These are phyloP conservation scores for Tinea trinotella DNA, from an alignment of 2,888 invertebrate species.

Conservation along the genomic window DNA sequence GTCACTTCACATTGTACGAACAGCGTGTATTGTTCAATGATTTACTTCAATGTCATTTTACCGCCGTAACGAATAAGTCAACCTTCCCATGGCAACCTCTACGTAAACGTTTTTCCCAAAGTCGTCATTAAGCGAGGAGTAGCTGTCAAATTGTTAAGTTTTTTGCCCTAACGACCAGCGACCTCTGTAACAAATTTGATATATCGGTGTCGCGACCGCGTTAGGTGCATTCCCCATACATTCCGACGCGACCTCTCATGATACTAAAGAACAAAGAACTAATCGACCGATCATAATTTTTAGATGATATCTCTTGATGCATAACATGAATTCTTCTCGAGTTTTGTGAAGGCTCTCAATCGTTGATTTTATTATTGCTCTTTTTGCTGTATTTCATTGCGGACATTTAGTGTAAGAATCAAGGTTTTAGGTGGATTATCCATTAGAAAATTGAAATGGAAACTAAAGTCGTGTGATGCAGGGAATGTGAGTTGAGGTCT, in stretches of 20 bases:
- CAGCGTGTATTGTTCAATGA: constrained; percentile 7
- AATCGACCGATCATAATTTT: constrained; percentile 22
- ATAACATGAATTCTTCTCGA: not conserved
- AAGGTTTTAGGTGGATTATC: too few species aligned
- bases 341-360: not conserved
- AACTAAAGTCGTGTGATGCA: too few species aligned
- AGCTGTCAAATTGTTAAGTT: constrained; percentile 35
- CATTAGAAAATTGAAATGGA: too few species aligned
- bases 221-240: constrained; percentile 35
- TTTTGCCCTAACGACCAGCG: constrained; percentile 33
- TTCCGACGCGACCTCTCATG: constrained; percentile 25
- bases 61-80: constrained; percentile 18
- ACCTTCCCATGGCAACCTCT: constrained; percentile 22
- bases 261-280: constrained; percentile 4
- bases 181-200: constrained; percentile 52
- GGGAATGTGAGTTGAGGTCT: too few species aligned
- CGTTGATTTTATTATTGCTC: not conserved
- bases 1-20: constrained; percentile 11
- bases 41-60: not conserved
- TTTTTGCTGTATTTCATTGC: not conserved
- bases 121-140: constrained; percentile 43
- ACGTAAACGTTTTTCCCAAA: constrained; percentile 59
- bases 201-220: constrained; percentile 35
- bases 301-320: constrained; percentile 21
- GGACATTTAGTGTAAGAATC: too few species aligned